Base-by-base conservation (phyloP, 2,888 invertebrate genomes). In the Hipparchia sbordonii region DNA sequence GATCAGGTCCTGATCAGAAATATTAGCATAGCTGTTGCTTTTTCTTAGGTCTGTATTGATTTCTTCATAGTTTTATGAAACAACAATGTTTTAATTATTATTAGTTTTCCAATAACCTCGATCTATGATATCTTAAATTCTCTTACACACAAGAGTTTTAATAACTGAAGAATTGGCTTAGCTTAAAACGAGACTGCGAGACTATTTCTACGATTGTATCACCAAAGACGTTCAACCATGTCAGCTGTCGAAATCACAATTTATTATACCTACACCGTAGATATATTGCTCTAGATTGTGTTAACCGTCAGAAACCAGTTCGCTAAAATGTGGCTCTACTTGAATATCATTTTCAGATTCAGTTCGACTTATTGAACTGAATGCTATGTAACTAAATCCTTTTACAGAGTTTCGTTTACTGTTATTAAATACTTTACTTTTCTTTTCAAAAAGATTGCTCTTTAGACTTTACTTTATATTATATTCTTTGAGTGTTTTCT, bases 251-350 rank as follows among this genome's bases (percentile, higher is more conserved):
- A 71, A 74, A 72, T 33, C 7, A 9, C 51, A 72, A 74, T 73
- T 71, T 74, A 75, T 62, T 73, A 57, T 48, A 1, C 46, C 46
- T 13, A 23, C 23, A 23, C 23, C 46, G 59, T 52, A 72, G 63
- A 69, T 59, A 69, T 54, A 83, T 86, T 82, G 87, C 78, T 79
- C 88, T 84, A 84, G 82, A 87, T 88, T 84, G 82, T 81, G 74
- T 12, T 60, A 77, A 72, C 52, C 72, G 79, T 80, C 82, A 82
- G 82, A 78, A 79, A 85, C 88, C 85, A 87, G 89, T 87, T 88
- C 81, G 85, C 80, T 80, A 79, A 84, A 84, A 82, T 82, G 79
- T 77, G 76, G 77, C 74, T 80, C 77, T 77, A 74, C 79, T 80
- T 75, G 71, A 78, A 77, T 80, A 78, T 72, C 76, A 77, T 78